Evolutionary conservation across 2,113 vertebrate species (phyloP).

Genomic region (Phaethornis superciliosus): DNA sequence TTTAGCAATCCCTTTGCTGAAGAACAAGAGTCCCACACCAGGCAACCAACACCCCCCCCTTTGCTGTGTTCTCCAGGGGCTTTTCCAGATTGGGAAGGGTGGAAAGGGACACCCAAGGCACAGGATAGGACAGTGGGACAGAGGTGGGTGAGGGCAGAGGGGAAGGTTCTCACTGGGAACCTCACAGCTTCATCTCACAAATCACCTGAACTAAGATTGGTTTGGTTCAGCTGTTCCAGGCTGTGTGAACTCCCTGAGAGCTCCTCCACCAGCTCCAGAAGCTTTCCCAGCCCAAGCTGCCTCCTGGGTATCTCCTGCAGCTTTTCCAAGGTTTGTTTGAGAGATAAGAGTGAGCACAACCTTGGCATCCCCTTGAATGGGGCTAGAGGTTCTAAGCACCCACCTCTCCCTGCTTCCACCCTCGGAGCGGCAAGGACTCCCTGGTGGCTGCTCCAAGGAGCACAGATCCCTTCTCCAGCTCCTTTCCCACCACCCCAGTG

Average conservation of each 20-base stretch:
- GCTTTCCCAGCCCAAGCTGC: neutral
- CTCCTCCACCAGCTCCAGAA: neutral
- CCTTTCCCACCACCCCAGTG: rapidly evolving
- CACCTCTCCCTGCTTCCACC: neutral
- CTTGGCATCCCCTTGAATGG: too few species aligned
- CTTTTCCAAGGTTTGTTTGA: neutral
- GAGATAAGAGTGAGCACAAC: neutral
- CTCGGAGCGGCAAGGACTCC: neutral
- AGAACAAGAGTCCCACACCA: neutral
- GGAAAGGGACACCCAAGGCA: neutral
- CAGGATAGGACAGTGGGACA: neutral
- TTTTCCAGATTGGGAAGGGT: neutral
- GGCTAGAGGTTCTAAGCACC: neutral
- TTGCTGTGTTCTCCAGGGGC: neutral
- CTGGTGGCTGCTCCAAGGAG: rapidly evolving
- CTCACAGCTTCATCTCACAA: neutral
- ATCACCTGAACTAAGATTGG: neutral
- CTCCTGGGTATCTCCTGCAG: neutral
- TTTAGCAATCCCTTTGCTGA: neutral
- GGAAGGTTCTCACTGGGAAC: rapidly evolving
- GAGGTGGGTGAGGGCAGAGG: rapidly evolving
- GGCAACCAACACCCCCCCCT: neutral
- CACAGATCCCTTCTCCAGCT: rapidly evolving
- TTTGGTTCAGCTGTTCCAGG: neutral
- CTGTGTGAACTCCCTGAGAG: neutral